Percentiles rank a stretch among this genome's conserved stretches.
phyloP scores from a whole-genome alignment of 1,140 invertebrate genomes.

The Drosophila oshimai region DNA sequence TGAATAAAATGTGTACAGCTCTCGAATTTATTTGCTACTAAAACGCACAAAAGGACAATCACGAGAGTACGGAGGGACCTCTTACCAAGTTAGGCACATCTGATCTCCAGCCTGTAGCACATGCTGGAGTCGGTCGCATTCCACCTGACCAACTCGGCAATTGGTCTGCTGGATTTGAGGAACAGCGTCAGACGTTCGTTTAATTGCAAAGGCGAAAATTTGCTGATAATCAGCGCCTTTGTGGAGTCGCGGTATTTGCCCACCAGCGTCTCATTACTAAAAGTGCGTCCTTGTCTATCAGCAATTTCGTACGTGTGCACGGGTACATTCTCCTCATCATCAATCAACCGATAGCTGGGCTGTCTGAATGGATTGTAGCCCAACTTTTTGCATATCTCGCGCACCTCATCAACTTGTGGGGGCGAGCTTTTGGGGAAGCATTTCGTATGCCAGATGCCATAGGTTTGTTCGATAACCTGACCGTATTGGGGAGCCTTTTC shows the following conservation, averaged over 20 bases:
- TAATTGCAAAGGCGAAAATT: constrained; percentile 73
- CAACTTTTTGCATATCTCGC: constrained; percentile 82
- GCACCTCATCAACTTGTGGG: constrained; percentile 73
- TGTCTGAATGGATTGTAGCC: constrained; percentile 75
- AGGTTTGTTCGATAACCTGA: constrained; percentile 84
- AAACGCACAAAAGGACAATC: constrained; percentile 62
- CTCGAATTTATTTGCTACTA: constrained; percentile 70
- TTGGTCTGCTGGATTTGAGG: constrained; percentile 75
- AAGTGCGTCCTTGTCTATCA: constrained; percentile 55
- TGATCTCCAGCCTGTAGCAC: constrained; percentile 74
- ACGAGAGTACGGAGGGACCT: constrained; percentile 4
- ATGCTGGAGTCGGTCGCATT: constrained; percentile 65
- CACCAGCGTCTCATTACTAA: constrained; percentile 53
- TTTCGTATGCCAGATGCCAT: constrained; percentile 85
- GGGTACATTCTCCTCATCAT: constrained; percentile 62
- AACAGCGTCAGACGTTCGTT: constrained; percentile 72
- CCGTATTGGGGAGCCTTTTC: constrained; percentile 72
- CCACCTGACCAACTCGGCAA: constrained; percentile 75
- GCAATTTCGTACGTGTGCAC: constrained; percentile 56
- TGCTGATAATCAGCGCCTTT: constrained; percentile 70
- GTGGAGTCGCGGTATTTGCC: constrained; percentile 70
- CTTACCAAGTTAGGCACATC: constrained; percentile 49
- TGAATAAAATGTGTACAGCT: constrained; percentile 28
- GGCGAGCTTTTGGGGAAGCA: constrained; percentile 83
- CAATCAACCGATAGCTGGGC: constrained; percentile 73